A percentile compares a stretch with the other conserved stretches of the same genome.
Evolutionary conservation across 2,888 invertebrate species (phyloP).

Genomic region (Drosophila limbata): DNA sequence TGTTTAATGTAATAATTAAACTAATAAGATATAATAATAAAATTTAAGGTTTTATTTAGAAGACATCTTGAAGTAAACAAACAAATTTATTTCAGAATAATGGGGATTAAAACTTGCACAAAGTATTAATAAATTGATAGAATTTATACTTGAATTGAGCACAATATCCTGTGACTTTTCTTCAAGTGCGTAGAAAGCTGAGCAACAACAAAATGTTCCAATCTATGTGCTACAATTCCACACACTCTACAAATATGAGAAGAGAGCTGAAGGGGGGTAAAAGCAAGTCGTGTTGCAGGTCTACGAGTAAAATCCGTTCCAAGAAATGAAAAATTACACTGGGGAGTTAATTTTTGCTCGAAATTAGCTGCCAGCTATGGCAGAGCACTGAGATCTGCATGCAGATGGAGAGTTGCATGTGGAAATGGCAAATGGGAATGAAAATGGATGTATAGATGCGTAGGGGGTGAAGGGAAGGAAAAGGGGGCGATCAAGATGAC

Average conservation of each 20-base stretch:
- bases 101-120: too few relatives aligned
- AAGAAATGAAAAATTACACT: conserved; percentile 80
- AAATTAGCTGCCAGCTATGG: conserved; percentile 78
- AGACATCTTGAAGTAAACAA: too few relatives aligned
- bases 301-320: conserved; percentile 63
- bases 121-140: too few relatives aligned
- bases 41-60: too few relatives aligned
- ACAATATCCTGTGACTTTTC: too few relatives aligned
- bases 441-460: conserved; percentile 5
- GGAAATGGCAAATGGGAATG: conserved; percentile 8
- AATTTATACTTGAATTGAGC: too few relatives aligned
- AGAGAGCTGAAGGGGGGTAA: background rate
- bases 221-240: conserved; percentile 60
- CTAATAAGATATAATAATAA: too few relatives aligned
- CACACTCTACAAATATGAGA: conserved; percentile 6
- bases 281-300: conserved; percentile 55
- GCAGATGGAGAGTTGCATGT: conserved; percentile 32
- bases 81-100: too few relatives aligned
- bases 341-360: conserved; percentile 73
- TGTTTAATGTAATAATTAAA: too few relatives aligned
- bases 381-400: conserved; percentile 28
- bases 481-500: conserved; percentile 50
- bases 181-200: conserved; percentile 32
- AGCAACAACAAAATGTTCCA: conserved; percentile 61
- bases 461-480: background rate